A percentile compares a stretch with the other conserved stretches of the same genome.
phyloP scores from a whole-genome alignment of 2,888 invertebrate genomes.

The Tipula lateralis region DNA sequence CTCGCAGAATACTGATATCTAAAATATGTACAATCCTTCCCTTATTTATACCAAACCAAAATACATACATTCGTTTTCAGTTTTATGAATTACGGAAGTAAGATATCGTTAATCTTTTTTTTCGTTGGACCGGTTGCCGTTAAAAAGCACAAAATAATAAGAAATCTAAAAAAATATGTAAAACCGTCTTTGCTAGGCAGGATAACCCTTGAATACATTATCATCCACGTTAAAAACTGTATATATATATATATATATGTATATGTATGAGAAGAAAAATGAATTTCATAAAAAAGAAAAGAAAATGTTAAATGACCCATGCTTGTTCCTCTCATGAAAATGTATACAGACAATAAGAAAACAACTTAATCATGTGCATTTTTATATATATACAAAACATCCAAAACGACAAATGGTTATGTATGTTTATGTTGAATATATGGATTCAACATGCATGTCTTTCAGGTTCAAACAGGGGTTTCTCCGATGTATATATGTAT shows the following conservation, averaged over 20 bases:
- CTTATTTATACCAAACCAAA: neutral
- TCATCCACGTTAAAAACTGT: neutral
- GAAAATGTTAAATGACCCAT: conserved; percentile 15
- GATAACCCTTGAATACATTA: conserved; percentile 19
- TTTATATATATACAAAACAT: neutral
- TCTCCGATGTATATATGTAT: neutral
- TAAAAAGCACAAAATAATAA: neutral
- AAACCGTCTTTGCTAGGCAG: neutral
- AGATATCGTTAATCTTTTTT: conserved; percentile 28
- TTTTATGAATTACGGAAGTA: conserved; percentile 26
- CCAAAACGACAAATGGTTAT: neutral
- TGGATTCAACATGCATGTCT: neutral
- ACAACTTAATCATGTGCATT: neutral
- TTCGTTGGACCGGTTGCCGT: neutral
- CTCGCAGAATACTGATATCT: too few relatives aligned
- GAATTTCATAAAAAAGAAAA: neutral
- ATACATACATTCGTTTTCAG: neutral
- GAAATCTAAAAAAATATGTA: neutral
- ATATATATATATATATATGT: too few relatives aligned
- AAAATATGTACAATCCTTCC: neutral
- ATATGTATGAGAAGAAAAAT: neutral
- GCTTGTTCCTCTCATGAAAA: neutral
- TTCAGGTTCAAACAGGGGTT: conserved; percentile 6
- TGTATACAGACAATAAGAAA: neutral
- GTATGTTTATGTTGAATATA: neutral